Percentiles rank a stretch among this genome's conserved stretches.
Evolutionary conservation across 2,888 invertebrate species (phyloP).

Genomic region (Helobdella robusta): DNA sequence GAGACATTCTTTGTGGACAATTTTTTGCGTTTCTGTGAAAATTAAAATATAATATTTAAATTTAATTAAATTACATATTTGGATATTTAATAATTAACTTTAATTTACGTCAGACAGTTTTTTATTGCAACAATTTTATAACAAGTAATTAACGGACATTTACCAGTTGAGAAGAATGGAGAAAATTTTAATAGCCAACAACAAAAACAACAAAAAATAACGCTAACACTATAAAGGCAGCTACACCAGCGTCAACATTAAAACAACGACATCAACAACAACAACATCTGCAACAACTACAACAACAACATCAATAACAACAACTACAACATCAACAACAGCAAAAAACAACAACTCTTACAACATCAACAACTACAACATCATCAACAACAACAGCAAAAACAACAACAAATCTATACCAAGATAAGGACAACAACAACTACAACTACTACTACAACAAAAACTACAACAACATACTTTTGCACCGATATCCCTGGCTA

Average conservation of each 20-base stretch:
- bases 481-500: conserved; percentile 20
- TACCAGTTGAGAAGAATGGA: no score
- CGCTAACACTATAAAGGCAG: no score
- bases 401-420: conserved; percentile 10
- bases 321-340: conserved; percentile 8
- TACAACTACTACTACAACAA: conserved; percentile 1
- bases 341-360: background rate
- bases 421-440: no score
- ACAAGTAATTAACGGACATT: no score
- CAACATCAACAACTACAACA: background rate
- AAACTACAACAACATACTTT: conserved; percentile 13
- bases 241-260: no score
- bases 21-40: conserved; percentile 13
- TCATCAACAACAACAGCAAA: conserved; percentile 9
- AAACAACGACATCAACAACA: background rate
- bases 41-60: background rate
- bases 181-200: no score
- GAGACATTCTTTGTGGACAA: conserved; percentile 22
- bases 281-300: background rate
- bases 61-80: background rate
- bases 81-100: background rate
- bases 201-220: no score
- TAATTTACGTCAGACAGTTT: no score
- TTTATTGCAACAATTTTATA: no score
- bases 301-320: background rate